Conservation (phyloP, 2,113 vertebrate genomes). For the Microtus montanus region DNA sequence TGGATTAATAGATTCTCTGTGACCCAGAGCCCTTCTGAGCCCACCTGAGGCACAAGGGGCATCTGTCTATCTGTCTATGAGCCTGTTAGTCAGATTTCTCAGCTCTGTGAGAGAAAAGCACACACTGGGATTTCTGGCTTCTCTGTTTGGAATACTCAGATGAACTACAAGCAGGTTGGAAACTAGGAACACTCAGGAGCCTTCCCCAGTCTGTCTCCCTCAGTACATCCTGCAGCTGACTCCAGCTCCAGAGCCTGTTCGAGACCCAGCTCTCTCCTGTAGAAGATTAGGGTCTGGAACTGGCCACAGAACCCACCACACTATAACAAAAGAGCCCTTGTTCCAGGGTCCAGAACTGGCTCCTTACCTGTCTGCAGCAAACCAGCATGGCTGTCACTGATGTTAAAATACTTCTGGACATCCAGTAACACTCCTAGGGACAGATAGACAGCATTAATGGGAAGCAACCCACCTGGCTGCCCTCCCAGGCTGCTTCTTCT, state of each 20-base stretch:
- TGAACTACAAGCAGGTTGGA: not conserved
- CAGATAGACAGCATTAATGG: not conserved
- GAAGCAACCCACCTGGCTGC: not conserved
- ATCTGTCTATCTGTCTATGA: not conserved
- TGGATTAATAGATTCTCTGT: not conserved
- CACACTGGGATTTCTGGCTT: not conserved
- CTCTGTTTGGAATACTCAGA: not conserved
- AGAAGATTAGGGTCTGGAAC: not conserved
- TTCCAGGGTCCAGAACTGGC: not conserved
- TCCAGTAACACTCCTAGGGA: conserved; percentile 92
- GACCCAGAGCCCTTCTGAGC: not conserved
- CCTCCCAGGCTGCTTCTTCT: not conserved
- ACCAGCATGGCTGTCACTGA: conserved; percentile 92
- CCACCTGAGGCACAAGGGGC: not conserved
- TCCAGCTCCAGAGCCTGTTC: not conserved
- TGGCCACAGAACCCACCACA: not conserved
- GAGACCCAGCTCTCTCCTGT: not conserved
- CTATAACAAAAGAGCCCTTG: not conserved
- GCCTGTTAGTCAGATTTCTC: not conserved
- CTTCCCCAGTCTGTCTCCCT: not conserved
- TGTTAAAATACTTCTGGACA: conserved; percentile 92
- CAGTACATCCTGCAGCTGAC: not conserved
- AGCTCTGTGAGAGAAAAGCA: not conserved
- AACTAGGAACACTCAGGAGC: rapidly evolving
- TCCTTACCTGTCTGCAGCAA: conserved; percentile 95